Evolutionary conservation across 92 coral and sea anemone species (phyloP), one percentile per base, ranked within the genome.

Genomic region (Porites rus): DNA sequence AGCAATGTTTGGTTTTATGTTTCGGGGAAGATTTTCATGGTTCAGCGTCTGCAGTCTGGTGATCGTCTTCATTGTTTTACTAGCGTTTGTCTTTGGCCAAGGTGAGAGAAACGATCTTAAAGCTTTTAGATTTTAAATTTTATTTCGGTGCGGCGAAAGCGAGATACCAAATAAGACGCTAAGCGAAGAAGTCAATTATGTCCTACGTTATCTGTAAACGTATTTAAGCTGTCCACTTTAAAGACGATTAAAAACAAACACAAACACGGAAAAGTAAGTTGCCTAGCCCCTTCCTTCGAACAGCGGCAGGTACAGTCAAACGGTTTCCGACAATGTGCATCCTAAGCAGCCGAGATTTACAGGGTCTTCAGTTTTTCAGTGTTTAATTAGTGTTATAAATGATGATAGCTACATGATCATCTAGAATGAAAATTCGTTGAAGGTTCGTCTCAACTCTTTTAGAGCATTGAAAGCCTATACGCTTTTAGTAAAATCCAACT

Each of bases 91-190:
- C 54, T 61, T 83, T 21, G 71, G 51, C 1, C 20, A 63, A 4
- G 87, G 87, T 83, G 46, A 64, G 87, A 19, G 64, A 74, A 60
- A 13, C 66, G 8, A 19, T 18, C 7, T 62, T 62, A 56, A 14
- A 56, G 17, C 16, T 56, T 10, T 56, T 56, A 14, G 2, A 10
- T 8, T 56, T 56, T 56, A 2, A 56, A 10, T 56, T 56, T 11
- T 3, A 38, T 38, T 38, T 38, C 46, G 46, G 0, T 38, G 13
- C 61, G 61, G 61, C 4, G 14, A 56, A 56, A 14, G 61, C 61
- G 11, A 56, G 16, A 56, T 0, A 11, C 13, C 61, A 56, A 56
- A 56, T 54, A 13, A 54, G 1, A 10, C 13, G 0, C 61, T 10
- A 2, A 10, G 11, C 61, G 0, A 56, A 56, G 61, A 56, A 56